Evolutionary conservation across 2,888 invertebrate species (phyloP).

Genomic region (Alviniconcha strummeri): DNA sequence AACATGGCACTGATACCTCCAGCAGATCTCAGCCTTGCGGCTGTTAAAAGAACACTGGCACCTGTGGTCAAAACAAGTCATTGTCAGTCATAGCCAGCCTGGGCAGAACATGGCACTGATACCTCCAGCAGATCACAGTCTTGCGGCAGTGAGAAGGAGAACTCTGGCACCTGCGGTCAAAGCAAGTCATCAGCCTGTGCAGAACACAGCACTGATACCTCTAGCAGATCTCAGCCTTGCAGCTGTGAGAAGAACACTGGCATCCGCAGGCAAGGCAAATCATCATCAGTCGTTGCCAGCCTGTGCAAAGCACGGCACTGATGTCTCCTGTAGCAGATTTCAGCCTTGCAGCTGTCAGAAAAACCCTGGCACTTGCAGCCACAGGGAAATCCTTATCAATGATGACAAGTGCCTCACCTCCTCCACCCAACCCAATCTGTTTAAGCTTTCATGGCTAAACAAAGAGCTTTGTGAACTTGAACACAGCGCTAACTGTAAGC

Average conservation of each 20-base stretch:
- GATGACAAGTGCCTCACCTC: too few relatives aligned
- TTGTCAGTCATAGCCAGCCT: constrained; percentile 75
- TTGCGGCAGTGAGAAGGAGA: background rate
- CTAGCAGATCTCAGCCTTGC: constrained; percentile 95
- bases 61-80: background rate
- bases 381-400: background rate
- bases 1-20: background rate
- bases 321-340: background rate
- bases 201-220: constrained; percentile 98
- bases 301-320: background rate
- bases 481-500: too few relatives aligned
- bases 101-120: constrained; percentile 75
- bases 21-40: background rate
- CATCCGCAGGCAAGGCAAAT: constrained; percentile 74
- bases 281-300: background rate
- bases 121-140: background rate
- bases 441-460: too few relatives aligned
- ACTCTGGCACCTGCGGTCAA: background rate
- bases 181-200: constrained; percentile 82
- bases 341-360: background rate
- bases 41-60: background rate
- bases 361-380: background rate
- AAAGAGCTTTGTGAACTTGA: too few relatives aligned
- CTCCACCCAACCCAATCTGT: too few relatives aligned
- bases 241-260: constrained; percentile 98